These are phyloP conservation scores for Antrozous pallidus DNA, from an alignment of 2,797 vertebrate genomes.

Conservation along the genomic window DNA sequence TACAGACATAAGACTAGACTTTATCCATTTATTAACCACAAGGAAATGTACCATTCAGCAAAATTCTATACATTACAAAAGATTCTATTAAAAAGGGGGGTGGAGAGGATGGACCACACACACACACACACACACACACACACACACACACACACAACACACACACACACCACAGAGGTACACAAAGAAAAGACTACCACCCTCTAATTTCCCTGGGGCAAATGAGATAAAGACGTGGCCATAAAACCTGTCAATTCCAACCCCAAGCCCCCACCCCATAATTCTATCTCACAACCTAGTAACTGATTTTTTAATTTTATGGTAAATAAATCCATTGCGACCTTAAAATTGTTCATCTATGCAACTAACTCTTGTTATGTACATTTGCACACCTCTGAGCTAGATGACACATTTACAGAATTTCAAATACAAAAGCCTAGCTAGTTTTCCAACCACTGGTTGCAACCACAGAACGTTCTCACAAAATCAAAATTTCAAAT, in stretches of 20 bases:
- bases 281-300: slow-evolving; percentile 43
- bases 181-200: slow-evolving; percentile 78
- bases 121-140: background rate
- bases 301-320: slow-evolving; percentile 59
- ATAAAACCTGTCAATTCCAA: slow-evolving; percentile 63
- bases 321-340: slow-evolving; percentile 17
- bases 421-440: slow-evolving; percentile 60
- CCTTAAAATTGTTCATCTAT: background rate
- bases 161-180: slow-evolving; percentile 61
- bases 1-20: slow-evolving; percentile 87
- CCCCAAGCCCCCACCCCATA: background rate
- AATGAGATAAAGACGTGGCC: slow-evolving; percentile 62
- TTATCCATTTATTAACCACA: slow-evolving; percentile 86
- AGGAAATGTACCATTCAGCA: slow-evolving; percentile 85
- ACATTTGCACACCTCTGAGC: slow-evolving; percentile 47
- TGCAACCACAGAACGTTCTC: slow-evolving; percentile 71
- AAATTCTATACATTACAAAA: slow-evolving; percentile 77
- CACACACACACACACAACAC: slow-evolving; percentile 31
- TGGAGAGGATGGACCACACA: background rate
- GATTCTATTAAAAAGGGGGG: slow-evolving; percentile 59
- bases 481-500: slow-evolving; percentile 56
- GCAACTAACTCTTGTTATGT: background rate
- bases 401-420: slow-evolving; percentile 10
- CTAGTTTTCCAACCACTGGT: slow-evolving; percentile 81
- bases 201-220: slow-evolving; percentile 67